Conservation (phyloP, 2,888 invertebrate genomes). For the Pandemis corylana region DNA sequence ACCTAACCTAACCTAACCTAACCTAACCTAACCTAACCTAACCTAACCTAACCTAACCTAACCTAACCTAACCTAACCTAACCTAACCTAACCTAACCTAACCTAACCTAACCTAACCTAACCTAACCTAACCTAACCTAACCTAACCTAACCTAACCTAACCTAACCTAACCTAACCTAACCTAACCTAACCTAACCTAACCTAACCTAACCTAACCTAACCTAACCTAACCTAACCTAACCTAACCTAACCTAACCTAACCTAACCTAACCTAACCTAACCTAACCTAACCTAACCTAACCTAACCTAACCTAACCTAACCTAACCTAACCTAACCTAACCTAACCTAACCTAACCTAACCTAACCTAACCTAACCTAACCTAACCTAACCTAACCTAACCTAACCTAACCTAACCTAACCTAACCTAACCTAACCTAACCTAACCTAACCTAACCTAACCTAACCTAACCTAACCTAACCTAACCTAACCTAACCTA, state of each 20-base stretch:
- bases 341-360: conserved; percentile 21
- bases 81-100: conserved; percentile 41
- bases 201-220: conserved; percentile 21
- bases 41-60: conserved; percentile 20
- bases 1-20: conserved; percentile 20
- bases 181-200: conserved; percentile 21
- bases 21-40: conserved; percentile 20
- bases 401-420: conserved; percentile 21
- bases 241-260: conserved; percentile 21
- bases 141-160: conserved; percentile 14
- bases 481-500: conserved; percentile 21
- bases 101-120: conserved; percentile 33
- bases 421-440: conserved; percentile 21
- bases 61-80: conserved; percentile 20
- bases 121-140: conserved; percentile 20
- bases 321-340: conserved; percentile 21
- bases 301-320: conserved; percentile 21
- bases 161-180: conserved; percentile 21
- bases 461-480: conserved; percentile 21
- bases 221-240: conserved; percentile 21
- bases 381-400: conserved; percentile 21
- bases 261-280: conserved; percentile 21
- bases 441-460: conserved; percentile 21
- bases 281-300: conserved; percentile 21
- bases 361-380: conserved; percentile 21